Percentiles rank a stretch among this genome's conserved stretches.
phyloP scores from a whole-genome alignment of 2,113 vertebrate genomes.

The Myrmecophaga tridactyla region DNA sequence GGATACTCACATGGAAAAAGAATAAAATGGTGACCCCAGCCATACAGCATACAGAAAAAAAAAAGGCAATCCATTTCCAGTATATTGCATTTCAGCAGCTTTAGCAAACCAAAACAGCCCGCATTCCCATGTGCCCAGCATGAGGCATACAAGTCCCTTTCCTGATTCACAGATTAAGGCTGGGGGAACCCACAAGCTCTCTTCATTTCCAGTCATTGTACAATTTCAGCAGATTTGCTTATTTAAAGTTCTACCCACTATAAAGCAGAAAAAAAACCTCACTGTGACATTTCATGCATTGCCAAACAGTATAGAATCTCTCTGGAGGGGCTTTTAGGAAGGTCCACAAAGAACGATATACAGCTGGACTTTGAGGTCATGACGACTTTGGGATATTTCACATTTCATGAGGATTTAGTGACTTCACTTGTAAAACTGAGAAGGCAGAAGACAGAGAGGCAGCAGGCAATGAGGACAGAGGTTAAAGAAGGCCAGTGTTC shows the following conservation, averaged over 20 bases:
- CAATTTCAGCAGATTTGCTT: not conserved
- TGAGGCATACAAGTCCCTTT: not conserved
- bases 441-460: not conserved
- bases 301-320: too few relatives aligned
- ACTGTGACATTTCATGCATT: not conserved
- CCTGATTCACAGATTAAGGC: not conserved
- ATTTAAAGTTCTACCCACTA: not conserved
- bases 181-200: not conserved
- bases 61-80: too few relatives aligned
- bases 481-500: not conserved
- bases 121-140: not conserved
- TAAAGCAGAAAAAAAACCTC: not conserved
- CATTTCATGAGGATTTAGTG: not conserved
- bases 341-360: not conserved
- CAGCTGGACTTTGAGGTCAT: not conserved
- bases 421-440: not conserved
- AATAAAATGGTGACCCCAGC: too few relatives aligned
- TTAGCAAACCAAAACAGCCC: too few relatives aligned
- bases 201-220: not conserved
- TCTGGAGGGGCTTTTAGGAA: not conserved
- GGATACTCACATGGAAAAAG: too few relatives aligned
- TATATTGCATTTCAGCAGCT: too few relatives aligned
- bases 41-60: too few relatives aligned
- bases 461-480: not conserved
- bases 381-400: accelerated